Percentiles rank a stretch among this genome's conserved stretches.
These are phyloP conservation scores for Gallinago stenura DNA, from an alignment of 2,797 vertebrate genomes.

Conservation along the genomic window DNA sequence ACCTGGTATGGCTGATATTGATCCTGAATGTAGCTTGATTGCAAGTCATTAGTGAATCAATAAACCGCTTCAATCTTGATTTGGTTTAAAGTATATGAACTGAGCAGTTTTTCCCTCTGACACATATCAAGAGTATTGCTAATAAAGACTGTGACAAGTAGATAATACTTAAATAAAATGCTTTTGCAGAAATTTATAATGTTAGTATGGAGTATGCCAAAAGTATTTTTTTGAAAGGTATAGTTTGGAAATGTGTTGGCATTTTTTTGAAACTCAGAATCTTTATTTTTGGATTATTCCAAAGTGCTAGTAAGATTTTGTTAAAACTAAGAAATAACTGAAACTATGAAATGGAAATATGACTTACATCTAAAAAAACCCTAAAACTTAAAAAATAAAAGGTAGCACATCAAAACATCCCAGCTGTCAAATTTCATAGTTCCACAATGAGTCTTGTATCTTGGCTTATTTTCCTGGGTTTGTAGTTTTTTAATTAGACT, in stretches of 20 bases:
- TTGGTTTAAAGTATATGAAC: neutral
- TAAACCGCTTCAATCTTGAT: neutral
- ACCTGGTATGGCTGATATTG: rapidly evolving
- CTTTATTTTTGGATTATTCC: neutral
- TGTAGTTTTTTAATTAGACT: slow-evolving; percentile 14
- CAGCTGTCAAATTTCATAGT: neutral
- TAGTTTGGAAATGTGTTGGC: neutral
- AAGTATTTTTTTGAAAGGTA: neutral
- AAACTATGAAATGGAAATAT: neutral
- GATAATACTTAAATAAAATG: neutral
- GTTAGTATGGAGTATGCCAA: neutral
- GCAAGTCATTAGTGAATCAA: neutral
- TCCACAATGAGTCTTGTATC: neutral
- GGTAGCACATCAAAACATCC: neutral
- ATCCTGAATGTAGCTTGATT: neutral
- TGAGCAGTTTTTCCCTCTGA: neutral
- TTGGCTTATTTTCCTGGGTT: neutral
- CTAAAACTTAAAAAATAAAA: neutral
- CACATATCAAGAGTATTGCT: neutral
- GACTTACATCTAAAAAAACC: neutral
- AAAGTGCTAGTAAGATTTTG: neutral
- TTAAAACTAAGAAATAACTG: neutral
- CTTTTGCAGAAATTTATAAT: neutral
- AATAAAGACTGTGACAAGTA: neutral
- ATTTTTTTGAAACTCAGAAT: rapidly evolving